Evolutionary conservation across 2,113 vertebrate genomes (phyloP), one percentile per base, ranked within the genome.

Genomic region (Toxotes jaculatrix): DNA sequence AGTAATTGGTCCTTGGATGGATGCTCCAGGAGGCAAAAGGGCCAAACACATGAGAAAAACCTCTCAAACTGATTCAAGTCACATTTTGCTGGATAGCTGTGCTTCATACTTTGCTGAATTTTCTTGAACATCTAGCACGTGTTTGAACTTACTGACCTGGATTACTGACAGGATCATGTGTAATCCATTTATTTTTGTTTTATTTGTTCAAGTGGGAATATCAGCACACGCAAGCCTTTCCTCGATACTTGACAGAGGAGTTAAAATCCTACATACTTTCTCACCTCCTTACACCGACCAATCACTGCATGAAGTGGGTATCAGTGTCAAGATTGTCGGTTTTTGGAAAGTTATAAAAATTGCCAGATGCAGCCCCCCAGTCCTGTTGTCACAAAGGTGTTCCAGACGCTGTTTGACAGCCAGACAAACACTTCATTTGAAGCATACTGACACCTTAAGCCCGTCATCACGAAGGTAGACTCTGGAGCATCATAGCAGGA

Each of bases 401-500:
- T 34, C 36, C 17, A 32, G 40, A 71, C 38, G 17, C n/a, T n/a
- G 40, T 62, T n/a, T 65, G 74, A 79, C 57, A 86, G 38, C 59
- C 79, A 10, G 34, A 64, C 49, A 64, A 55, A 12, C 23, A 3
- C 72, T 61, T 74, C 71, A 66, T 79, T 43, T 55, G 53, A 65
- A 56, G 59, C 36, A 23, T 43, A 7, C 51, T 57, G 59, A 70
- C 57, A 32, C 60, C 19, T 63, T 61, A 65, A 65, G 47, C 66
- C 32, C 43, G 36, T 61, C 43, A 36, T 38, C 77, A 71, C 64
- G 38, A 67, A 69, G 67, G 71, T 70, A 61, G 31, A 23, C 59
- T 69, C 63, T 56, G 36, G 60, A 65, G 57, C 49, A 64, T 61
- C 40, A 36, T 62, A 23, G 23, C 65, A 82, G 53, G 31, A 80